Evolutionary conservation across 1,140 invertebrate species (phyloP).

Genomic region (Achatina immaculata): DNA sequence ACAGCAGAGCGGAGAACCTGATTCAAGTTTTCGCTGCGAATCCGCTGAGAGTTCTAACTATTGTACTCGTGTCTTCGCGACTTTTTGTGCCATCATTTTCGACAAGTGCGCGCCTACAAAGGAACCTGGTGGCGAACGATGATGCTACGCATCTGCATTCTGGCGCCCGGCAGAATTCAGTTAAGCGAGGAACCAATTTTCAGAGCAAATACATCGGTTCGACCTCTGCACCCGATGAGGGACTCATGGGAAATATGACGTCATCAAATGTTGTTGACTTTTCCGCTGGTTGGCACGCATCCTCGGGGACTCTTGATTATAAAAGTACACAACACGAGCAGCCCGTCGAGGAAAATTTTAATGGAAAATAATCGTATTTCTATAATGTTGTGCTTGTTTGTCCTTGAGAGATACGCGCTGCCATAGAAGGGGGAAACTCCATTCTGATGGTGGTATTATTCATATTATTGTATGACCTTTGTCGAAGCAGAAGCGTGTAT

Average conservation of each 20-base stretch:
- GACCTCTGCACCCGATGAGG: neutral
- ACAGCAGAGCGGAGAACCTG: neutral
- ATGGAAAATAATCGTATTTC: slow-evolving; percentile 5
- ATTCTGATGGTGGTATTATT: neutral
- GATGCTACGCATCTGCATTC: slow-evolving; percentile 20
- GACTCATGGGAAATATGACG: neutral
- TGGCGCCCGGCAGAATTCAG: slow-evolving; percentile 12
- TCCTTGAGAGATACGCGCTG: neutral
- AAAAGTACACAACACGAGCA: slow-evolving; percentile 1
- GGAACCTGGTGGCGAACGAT: neutral
- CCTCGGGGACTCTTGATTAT: slow-evolving; percentile 15
- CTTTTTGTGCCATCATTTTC: slow-evolving; percentile 24
- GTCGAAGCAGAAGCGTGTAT: neutral
- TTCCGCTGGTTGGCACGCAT: neutral
- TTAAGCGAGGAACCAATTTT: slow-evolving; percentile 21
- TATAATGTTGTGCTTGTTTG: slow-evolving; percentile 3
- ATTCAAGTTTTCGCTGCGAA: neutral
- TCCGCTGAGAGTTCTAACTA: neutral
- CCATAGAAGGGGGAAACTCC: neutral
- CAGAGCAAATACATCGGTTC: slow-evolving; percentile 21
- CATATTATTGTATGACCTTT: neutral
- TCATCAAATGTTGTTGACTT: slow-evolving; percentile 24
- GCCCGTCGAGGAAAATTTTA: slow-evolving; percentile 1
- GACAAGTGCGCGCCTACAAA: slow-evolving; percentile 9
- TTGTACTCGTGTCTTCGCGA: slow-evolving; percentile 17